Conservation (phyloP, 1,140 invertebrate genomes). For the Lepidurus apus region DNA sequence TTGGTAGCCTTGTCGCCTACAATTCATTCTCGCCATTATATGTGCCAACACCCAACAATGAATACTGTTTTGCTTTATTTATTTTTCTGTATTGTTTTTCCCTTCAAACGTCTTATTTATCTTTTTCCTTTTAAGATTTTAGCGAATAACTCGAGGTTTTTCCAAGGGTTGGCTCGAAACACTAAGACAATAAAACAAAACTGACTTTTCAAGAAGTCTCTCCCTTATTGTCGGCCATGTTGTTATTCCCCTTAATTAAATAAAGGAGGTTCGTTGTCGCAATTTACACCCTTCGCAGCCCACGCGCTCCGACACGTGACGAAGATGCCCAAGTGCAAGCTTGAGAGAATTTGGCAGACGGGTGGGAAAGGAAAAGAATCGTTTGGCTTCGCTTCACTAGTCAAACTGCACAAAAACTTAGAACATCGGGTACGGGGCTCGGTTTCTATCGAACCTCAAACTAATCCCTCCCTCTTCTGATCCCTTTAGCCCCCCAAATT, state of each 20-base stretch:
- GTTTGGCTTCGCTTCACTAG: not conserved
- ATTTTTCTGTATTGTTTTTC: no score
- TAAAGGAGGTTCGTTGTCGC: not conserved
- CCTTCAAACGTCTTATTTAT: no score
- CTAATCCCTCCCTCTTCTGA: not conserved
- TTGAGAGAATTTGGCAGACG: not conserved
- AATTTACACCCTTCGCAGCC: conserved; percentile 8
- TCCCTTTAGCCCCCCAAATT: not conserved
- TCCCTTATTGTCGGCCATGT: not conserved
- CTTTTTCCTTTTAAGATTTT: no score
- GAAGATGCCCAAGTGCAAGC: not conserved
- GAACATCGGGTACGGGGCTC: not conserved
- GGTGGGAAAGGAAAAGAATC: no score
- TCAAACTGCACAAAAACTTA: not conserved
- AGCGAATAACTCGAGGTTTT: no score
- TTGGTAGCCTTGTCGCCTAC: no score
- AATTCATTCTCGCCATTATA: no score
- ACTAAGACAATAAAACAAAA: not conserved
- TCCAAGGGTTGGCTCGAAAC: not conserved
- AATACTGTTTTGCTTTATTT: no score
- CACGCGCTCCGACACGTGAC: not conserved
- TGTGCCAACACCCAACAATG: no score
- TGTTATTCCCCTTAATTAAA: not conserved
- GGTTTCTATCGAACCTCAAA: not conserved
- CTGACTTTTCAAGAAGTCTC: not conserved